Evolutionary conservation across 2,797 vertebrate species (phyloP).

Genomic region (Hipposideros larvatus): DNA sequence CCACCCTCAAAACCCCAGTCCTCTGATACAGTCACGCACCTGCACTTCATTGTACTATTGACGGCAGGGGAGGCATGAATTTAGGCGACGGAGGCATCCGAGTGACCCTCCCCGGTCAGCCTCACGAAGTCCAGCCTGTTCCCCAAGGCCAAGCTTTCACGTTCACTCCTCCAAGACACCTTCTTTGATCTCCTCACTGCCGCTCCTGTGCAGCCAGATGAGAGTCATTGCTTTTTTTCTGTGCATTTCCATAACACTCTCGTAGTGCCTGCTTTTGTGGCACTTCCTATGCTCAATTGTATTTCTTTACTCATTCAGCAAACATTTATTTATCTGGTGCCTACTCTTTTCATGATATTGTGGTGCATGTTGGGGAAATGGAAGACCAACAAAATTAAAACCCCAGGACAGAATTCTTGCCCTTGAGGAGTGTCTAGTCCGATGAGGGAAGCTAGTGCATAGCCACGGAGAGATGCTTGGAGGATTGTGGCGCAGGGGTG

Average conservation of each 20-base stretch:
- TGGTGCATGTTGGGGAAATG: neutral
- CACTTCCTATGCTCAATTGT: neutral
- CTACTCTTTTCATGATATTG: neutral
- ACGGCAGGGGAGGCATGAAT: conserved; percentile 30
- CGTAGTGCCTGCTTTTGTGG: neutral
- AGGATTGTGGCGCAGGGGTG: neutral
- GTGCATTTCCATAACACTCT: neutral
- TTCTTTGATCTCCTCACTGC: neutral
- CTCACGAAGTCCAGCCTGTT: neutral
- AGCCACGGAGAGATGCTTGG: no score
- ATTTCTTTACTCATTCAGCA: neutral
- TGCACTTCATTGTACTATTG: neutral
- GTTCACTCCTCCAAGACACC: neutral
- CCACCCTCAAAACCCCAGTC: neutral
- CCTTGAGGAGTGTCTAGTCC: neutral
- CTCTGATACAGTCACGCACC: neutral
- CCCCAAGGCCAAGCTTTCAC: neutral
- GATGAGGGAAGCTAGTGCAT: neutral
- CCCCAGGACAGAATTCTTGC: neutral
- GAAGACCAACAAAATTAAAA: neutral
- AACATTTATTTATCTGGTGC: neutral
- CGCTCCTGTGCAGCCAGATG: neutral
- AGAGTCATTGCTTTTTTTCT: neutral
- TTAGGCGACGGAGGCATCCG: neutral
- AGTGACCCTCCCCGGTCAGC: neutral